Base-by-base conservation (phyloP, 30 jellyfish, hydroid and myxozoan species). In the Catostylus mosaicus region DNA sequence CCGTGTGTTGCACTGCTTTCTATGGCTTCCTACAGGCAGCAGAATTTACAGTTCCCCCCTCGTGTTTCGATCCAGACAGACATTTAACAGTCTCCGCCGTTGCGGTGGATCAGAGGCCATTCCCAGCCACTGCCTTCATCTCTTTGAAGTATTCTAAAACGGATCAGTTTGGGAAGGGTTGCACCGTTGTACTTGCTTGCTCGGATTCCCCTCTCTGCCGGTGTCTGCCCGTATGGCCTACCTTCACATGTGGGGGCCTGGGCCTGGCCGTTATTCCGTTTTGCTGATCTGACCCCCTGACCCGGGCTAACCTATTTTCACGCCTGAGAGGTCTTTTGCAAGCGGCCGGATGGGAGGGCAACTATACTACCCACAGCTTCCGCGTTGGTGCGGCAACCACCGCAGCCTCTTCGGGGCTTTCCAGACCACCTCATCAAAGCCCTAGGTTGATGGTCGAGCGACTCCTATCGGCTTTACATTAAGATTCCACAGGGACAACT, bases 361-460 rank as follows among this genome's bases (percentile, higher is more conserved):
- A 12, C 26, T 73, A 26, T 52, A 73, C 75, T 19, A 19, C 47
- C 20, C 85, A 73, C 50, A 73, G 85, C 30, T 73, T 73, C 32
- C 85, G 75, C 0, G 73, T 73, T 1, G 85, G 85, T 24, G 85
- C 85, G 0, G 85, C 85, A 1, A 4, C 85, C 12, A 73, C 85
- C 19, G 85, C 85, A 3, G 85, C 85, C 2, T 50, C 85, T 30
- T n/a, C 74, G 45, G 16, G 85, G 75, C 20, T 73, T 73, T 33
- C 85, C 85, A 7, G 75, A 73, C 0, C 57, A 73, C 33, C 19
- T 73, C 1, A 73, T 73, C 29, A 50, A 73, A 51, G 85, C 85
- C 10, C 14, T 73, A 52, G 85, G 85, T 6, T 51, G 85, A 27
- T 73, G 85, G 85, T 73, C 85, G 1, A 70, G 82, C 48, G 82